phyloP scores from a whole-genome alignment of 1,140 invertebrate species.

The Pseudomyrmex concolor region DNA sequence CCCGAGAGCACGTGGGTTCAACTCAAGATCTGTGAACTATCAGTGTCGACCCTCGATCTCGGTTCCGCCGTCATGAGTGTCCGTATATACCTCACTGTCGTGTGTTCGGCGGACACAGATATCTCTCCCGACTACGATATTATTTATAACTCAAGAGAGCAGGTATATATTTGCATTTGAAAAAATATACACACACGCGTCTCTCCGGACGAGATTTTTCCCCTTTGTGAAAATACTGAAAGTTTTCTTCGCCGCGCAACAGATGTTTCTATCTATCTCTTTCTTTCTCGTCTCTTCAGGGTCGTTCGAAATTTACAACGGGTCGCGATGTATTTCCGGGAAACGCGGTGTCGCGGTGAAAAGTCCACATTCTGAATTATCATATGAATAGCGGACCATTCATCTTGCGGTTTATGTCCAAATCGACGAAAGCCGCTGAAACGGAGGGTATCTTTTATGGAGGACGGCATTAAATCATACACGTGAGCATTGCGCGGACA shows the following conservation, averaged over 20 bases:
- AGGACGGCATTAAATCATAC: too few relatives aligned
- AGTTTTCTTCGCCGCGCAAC: neutral
- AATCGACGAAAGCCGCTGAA: too few relatives aligned
- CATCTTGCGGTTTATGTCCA: too few relatives aligned
- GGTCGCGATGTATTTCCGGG: neutral
- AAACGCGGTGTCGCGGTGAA: neutral
- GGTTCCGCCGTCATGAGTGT: slow-evolving; percentile 34
- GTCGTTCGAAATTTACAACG: slow-evolving; percentile 11
- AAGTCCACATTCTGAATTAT: neutral
- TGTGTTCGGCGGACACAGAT: slow-evolving; percentile 1
- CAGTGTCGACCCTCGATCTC: slow-evolving; percentile 41
- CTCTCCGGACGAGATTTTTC: neutral
- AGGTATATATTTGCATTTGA: slow-evolving; percentile 26
- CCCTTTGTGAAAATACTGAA: neutral
- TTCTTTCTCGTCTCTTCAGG: neutral
- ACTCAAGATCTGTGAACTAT: slow-evolving; percentile 34
- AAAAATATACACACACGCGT: slow-evolving; percentile 8
- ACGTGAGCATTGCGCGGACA: too few relatives aligned
- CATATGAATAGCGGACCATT: neutral
- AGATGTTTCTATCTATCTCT: neutral
- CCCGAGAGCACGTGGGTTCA: neutral
- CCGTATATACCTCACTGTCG: slow-evolving; percentile 39
- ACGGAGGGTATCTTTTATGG: too few relatives aligned
- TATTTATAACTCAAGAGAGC: slow-evolving; percentile 46
- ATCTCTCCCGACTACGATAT: slow-evolving; percentile 40